phyloP scores from a whole-genome alignment of 2,888 invertebrate species.

The Cyrtodaria siliqua region DNA sequence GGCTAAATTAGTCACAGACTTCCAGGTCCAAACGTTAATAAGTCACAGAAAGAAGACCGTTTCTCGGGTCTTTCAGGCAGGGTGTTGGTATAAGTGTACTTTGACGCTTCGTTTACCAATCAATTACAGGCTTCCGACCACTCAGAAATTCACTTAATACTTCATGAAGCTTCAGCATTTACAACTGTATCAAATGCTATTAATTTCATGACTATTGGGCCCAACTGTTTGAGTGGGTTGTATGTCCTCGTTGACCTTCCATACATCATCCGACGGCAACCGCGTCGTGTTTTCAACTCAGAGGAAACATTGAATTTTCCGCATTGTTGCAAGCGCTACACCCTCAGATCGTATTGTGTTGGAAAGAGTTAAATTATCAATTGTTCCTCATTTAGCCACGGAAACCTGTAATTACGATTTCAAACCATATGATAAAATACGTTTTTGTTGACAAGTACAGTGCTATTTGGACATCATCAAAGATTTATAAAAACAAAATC shows the following conservation, averaged over 20 bases:
- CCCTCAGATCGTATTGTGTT: constrained; percentile 36
- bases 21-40: no score
- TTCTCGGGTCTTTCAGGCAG: no score
- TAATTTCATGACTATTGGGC: constrained; percentile 44
- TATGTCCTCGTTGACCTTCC: constrained; percentile 41
- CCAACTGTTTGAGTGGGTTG: constrained; percentile 42
- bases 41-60: no score
- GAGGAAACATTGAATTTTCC: constrained; percentile 56
- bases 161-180: background rate
- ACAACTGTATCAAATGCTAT: constrained; percentile 60
- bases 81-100: no score
- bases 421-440: constrained; percentile 50
- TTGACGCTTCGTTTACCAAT: constrained; percentile 16
- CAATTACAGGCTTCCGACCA: constrained; percentile 38
- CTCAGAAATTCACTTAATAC: constrained; percentile 35
- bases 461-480: constrained; percentile 46
- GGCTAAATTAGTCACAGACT: no score
- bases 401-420: constrained; percentile 52
- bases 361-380: constrained; percentile 57
- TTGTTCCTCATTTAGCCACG: constrained; percentile 49
- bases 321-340: constrained; percentile 47
- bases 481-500: constrained; percentile 43
- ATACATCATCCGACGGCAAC: constrained; percentile 45
- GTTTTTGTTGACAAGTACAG: constrained; percentile 47
- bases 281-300: constrained; percentile 12